A percentile compares a stretch with the other conserved stretches of the same genome.
phyloP scores from a whole-genome alignment of 1,140 invertebrate genomes.

The Zelostemma sp. region DNA sequence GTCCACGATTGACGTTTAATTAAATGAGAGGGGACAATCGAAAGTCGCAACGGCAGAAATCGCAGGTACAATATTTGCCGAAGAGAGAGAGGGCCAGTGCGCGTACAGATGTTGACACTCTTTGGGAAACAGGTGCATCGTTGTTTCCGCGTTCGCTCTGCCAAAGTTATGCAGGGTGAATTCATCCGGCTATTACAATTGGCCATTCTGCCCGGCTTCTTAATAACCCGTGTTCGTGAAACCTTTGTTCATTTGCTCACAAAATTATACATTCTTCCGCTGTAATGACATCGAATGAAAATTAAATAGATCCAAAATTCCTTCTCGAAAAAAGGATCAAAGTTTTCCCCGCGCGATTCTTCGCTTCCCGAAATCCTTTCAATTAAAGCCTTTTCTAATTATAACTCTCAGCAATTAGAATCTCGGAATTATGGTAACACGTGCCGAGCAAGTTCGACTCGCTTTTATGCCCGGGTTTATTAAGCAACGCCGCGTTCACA shows the following conservation, averaged over 20 bases:
- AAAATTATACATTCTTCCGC: no score
- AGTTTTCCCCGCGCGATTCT: slow-evolving; percentile 53
- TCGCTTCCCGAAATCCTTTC: slow-evolving; percentile 62
- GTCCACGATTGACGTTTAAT: no score
- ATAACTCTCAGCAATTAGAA: slow-evolving; percentile 62
- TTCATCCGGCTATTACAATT: slow-evolving; percentile 8
- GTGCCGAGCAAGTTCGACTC: slow-evolving; percentile 29
- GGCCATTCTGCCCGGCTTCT: not conserved
- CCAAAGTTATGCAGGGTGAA: slow-evolving; percentile 8
- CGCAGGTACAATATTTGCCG: not conserved
- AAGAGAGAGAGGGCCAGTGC: slow-evolving; percentile 1
- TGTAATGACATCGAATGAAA: no score
- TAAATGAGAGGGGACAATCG: not conserved
- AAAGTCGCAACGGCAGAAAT: not conserved
- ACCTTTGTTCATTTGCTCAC: no score
- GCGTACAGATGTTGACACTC: slow-evolving; percentile 16
- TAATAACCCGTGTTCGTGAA: not conserved
- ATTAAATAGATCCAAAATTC: no score
- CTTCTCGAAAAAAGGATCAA: no score
- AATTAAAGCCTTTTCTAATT: slow-evolving; percentile 67
- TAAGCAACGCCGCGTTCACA: slow-evolving; percentile 61
- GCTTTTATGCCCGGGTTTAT: slow-evolving; percentile 53
- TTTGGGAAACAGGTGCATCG: slow-evolving; percentile 32
- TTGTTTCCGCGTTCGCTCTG: slow-evolving; percentile 26
- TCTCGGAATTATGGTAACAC: slow-evolving; percentile 57